Conservation (phyloP, 2,888 invertebrate genomes). For the Lomographa bimaculata region DNA sequence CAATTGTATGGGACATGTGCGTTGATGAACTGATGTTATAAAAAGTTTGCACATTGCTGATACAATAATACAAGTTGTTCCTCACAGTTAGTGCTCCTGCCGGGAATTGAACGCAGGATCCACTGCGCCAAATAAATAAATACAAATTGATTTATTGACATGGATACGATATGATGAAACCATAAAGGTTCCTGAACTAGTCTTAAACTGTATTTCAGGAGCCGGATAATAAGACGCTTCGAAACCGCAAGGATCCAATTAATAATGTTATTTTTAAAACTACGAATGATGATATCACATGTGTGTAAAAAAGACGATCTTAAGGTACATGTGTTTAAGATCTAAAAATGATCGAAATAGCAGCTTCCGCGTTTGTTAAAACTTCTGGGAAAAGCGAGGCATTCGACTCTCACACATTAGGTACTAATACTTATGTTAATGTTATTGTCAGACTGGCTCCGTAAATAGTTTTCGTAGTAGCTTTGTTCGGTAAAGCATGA, state of each 20-base stretch:
- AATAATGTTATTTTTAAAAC: too few species aligned
- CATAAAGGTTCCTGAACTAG: too few species aligned
- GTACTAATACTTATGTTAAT: constrained; percentile 44
- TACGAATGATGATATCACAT: constrained; percentile 30
- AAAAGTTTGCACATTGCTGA: constrained; percentile 11
- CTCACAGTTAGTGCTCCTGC: too few species aligned
- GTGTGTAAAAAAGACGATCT: constrained; percentile 19
- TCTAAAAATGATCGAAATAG: constrained; percentile 39
- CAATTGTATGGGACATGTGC: constrained; percentile 23
- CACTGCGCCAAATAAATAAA: too few species aligned
- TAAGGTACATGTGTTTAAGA: constrained; percentile 40
- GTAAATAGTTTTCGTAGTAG: constrained; percentile 38
- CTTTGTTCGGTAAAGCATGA: constrained; percentile 31
- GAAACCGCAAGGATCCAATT: too few species aligned
- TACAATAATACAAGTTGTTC: too few species aligned
- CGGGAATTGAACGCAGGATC: too few species aligned
- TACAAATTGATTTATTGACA: too few species aligned
- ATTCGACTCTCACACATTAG: constrained; percentile 44
- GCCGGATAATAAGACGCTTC: too few species aligned
- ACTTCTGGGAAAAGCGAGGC: constrained; percentile 46
- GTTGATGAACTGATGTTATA: constrained; percentile 8
- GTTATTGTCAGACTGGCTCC: constrained; percentile 47
- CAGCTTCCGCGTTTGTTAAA: constrained; percentile 47
- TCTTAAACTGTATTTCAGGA: too few species aligned
- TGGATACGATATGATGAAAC: too few species aligned